Conservation (phyloP, 2,797 vertebrate genomes). For the Champsocephalus gunnari region DNA sequence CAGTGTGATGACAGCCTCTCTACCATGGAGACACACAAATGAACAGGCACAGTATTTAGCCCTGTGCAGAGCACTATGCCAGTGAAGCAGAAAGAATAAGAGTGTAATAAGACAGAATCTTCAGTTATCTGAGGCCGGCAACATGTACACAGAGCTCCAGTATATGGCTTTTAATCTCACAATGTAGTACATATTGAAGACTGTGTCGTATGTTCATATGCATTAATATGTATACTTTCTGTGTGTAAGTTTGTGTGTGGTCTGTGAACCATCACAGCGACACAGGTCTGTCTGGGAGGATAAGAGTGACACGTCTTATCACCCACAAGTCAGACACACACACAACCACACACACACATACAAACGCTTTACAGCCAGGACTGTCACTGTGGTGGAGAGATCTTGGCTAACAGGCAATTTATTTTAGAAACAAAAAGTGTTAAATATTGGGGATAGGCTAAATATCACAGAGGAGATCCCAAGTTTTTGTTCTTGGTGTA, state of each 20-base stretch:
- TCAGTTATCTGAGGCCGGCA: slow-evolving; percentile 52
- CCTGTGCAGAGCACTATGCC: slow-evolving; percentile 21
- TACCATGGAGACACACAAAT: slow-evolving; percentile 26
- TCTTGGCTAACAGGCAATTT: too few species aligned
- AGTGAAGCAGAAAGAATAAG: slow-evolving; percentile 56
- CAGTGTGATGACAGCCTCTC: slow-evolving; percentile 40
- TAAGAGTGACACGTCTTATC: slow-evolving; percentile 72
- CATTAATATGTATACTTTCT: background rate
- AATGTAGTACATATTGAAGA: slow-evolving; percentile 5
- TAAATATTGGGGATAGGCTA: too few species aligned
- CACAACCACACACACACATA: slow-evolving; percentile 26
- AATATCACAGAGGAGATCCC: too few species aligned
- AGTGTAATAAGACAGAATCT: slow-evolving; percentile 60
- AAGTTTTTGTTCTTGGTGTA: too few species aligned
- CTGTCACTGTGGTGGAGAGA: background rate
- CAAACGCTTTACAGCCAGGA: slow-evolving; percentile 50
- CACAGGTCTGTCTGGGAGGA: slow-evolving; percentile 68
- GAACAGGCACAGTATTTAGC: slow-evolving; percentile 17
- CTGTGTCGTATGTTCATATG: slow-evolving; percentile 5
- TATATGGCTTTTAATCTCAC: slow-evolving; percentile 35
- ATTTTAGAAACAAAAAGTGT: too few species aligned
- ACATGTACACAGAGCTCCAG: slow-evolving; percentile 32
- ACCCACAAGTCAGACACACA: slow-evolving; percentile 61
- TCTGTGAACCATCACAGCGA: slow-evolving; percentile 50
- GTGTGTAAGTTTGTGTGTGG: slow-evolving; percentile 19